Evolutionary conservation across 2,797 vertebrate species (phyloP).

Genomic region (Poeciliopsis turneri): DNA sequence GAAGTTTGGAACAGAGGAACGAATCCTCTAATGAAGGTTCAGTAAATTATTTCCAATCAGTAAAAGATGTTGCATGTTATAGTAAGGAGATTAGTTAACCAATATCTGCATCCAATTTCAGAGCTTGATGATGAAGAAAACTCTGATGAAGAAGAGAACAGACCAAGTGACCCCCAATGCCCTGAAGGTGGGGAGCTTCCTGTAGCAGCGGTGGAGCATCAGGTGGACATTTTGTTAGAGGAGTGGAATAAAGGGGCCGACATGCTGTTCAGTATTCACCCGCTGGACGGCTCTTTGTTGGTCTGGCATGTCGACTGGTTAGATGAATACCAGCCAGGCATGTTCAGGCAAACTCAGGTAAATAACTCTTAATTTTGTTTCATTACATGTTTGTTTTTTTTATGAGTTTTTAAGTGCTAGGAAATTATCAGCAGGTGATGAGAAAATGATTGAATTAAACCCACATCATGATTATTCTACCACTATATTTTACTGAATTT

Average conservation of each 20-base stretch:
- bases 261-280: constrained; percentile 99
- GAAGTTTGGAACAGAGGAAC: constrained; percentile 86
- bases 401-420: neutral
- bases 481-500: neutral
- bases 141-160: constrained; percentile 75
- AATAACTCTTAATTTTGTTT: constrained; percentile 13
- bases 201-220: constrained; percentile 88
- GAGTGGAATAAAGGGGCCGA: constrained; percentile 97
- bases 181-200: constrained; percentile 80
- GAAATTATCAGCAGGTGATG: neutral
- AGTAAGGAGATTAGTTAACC: neutral
- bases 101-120: constrained; percentile 43
- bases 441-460: neutral
- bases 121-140: constrained; percentile 78
- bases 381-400: neutral
- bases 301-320: constrained; percentile 98
- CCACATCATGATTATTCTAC: neutral
- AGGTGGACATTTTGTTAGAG: constrained; percentile 90
- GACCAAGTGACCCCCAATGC: constrained; percentile 75
- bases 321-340: constrained; percentile 97
- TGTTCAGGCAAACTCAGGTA: constrained; percentile 99
- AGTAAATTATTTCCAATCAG: constrained; percentile 32
- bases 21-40: constrained; percentile 83
- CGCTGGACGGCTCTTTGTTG: constrained; percentile 94
- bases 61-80: neutral